Base-by-base conservation (phyloP, 1,140 invertebrate species). In the Sinonovacula constricta region DNA sequence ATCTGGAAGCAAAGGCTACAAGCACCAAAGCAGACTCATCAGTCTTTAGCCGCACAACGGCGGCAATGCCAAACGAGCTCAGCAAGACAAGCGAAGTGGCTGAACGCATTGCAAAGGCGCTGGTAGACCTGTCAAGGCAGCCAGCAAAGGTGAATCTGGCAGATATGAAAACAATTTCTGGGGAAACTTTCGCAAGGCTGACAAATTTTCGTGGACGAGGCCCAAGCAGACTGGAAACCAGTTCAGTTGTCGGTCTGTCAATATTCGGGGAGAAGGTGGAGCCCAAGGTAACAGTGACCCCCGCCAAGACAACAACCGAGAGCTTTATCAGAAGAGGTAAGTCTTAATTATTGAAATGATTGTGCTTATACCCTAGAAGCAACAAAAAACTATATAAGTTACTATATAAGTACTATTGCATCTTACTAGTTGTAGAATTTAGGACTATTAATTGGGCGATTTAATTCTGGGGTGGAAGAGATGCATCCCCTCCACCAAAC, bases 171-270 rank as follows among this genome's bases (percentile, higher is more conserved):
- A 34, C 1, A 30, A n/a, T 12, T 30, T n/a, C 28, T 4, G 24
- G 5, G 22, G 14, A 31, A 14, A 18, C 4, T 18, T 30, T 1
- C 7, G 14, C 26, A 1, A 31, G 24, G 14, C 24, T 60, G n/a
- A 24, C n/a, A 33, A 56, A 49, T 1, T 68, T 54, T 54, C 28
- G 36, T 54, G 26, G 66, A 14, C 66, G 66, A 63, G 36, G 18
- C 18, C 22, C 28, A 15, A 39, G 26, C 28, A 5, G 3, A 15
- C 22, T 2, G 28, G 14, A 18, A 14, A 4, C 7, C 3, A 26
- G 22, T 10, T 4, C 51, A 34, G 26, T 28, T 56, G 49, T 18
- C 1, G 66, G 66, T 0, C 53, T 53, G 49, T 54, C 66, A 31
- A 68, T 68, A 54, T 68, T 68, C 56, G 66, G 66, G 7, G 45